Conservation (phyloP, 2,888 invertebrate species). For the Magallana nippona region DNA sequence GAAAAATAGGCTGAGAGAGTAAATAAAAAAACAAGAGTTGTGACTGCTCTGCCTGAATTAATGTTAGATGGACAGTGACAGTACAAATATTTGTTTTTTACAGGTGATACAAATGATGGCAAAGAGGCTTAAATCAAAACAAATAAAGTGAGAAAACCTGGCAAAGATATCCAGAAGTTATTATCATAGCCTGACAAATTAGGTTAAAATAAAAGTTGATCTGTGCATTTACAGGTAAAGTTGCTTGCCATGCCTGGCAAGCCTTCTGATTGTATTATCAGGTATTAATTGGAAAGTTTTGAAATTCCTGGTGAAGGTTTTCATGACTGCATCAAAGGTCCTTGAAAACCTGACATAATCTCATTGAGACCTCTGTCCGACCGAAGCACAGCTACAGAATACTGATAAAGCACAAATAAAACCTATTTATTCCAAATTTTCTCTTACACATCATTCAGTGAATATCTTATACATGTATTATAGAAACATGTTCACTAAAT, state of each 20-base stretch:
- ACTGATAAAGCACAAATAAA: constrained; percentile 9
- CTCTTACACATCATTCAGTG: background rate
- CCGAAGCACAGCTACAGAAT: background rate
- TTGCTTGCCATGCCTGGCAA: background rate
- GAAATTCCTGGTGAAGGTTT: constrained; percentile 25
- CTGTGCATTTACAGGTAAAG: constrained; percentile 16
- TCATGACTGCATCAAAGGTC: constrained; percentile 31
- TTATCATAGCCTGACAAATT: background rate
- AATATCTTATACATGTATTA: background rate
- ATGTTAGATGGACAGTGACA: background rate
- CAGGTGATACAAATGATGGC: constrained; percentile 5
- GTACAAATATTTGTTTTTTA: constrained; percentile 25
- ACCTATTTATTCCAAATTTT: constrained; percentile 8
- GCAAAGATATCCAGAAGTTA: background rate
- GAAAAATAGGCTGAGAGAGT: constrained; percentile 17
- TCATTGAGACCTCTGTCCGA: background rate
- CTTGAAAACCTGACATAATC: constrained; percentile 27
- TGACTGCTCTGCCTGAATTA: background rate
- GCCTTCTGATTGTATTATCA: constrained; percentile 5
- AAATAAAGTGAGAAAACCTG: background rate
- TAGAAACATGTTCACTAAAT: background rate
- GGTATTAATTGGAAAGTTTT: constrained; percentile 24
- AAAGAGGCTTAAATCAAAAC: background rate
- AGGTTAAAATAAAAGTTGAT: background rate
- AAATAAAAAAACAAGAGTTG: background rate